These are phyloP conservation scores for Leptinotarsa rubiginosa DNA, from an alignment of 2,888 invertebrate species.

Conservation along the genomic window DNA sequence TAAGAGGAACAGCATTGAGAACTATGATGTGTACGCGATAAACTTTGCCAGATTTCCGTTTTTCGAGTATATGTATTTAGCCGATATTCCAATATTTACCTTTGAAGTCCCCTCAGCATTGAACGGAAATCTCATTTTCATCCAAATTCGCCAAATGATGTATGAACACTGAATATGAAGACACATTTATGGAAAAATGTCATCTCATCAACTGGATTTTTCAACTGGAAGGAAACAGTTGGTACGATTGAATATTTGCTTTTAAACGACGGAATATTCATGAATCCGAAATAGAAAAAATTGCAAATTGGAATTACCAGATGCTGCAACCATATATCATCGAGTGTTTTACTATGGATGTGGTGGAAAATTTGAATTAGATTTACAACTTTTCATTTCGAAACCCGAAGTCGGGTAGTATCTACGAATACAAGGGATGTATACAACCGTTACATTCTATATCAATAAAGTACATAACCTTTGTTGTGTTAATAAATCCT, in stretches of 20 bases:
- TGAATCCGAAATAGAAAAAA: conserved; percentile 34
- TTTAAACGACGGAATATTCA: conserved; percentile 35
- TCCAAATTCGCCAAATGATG: neutral
- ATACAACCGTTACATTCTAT: neutral
- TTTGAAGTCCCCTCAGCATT: neutral
- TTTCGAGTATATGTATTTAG: neutral
- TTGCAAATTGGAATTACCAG: conserved; percentile 33
- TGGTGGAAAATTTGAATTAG: conserved; percentile 19
- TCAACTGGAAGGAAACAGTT: neutral
- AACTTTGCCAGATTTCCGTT: neutral
- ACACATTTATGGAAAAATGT: neutral
- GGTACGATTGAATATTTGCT: neutral
- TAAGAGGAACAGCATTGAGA: too few species aligned
- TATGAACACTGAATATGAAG: neutral
- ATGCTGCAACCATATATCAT: conserved; percentile 33
- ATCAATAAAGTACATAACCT: too few species aligned
- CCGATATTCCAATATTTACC: neutral
- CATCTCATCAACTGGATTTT: conserved; percentile 18
- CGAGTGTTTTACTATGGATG: conserved; percentile 31
- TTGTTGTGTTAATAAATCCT: too few species aligned
- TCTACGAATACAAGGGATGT: neutral
- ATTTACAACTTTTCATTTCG: conserved; percentile 28
- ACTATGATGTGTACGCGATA: too few species aligned
- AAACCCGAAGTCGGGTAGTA: too few species aligned
- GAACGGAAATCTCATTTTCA: neutral